Percentiles rank a stretch among this genome's conserved stretches.
phyloP scores from a whole-genome alignment of 2,113 vertebrate species.

The Conger conger region DNA sequence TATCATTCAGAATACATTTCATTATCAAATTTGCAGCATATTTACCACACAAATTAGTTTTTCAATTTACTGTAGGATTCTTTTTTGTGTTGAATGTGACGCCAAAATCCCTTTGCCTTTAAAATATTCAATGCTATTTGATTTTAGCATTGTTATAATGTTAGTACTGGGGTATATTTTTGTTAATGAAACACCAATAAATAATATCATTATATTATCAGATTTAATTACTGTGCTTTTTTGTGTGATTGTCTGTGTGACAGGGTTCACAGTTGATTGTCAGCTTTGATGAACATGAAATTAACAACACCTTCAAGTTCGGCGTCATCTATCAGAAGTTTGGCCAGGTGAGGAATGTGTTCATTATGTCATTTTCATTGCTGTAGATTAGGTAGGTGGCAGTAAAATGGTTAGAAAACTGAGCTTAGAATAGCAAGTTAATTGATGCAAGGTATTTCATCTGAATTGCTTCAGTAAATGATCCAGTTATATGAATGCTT shows the following conservation, averaged over 20 bases:
- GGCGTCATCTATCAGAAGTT: conserved; percentile 90
- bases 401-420: no score
- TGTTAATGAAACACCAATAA: background rate
- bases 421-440: no score
- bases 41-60: background rate
- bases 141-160: background rate
- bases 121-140: background rate
- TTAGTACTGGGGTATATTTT: background rate
- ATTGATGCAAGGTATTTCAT: no score
- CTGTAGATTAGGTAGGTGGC: no score
- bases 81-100: no score
- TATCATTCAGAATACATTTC: background rate
- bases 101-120: background rate
- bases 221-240: background rate
- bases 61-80: background rate
- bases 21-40: background rate
- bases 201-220: background rate
- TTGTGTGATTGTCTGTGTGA: conserved; percentile 30
- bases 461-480: no score
- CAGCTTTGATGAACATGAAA: conserved; percentile 89
- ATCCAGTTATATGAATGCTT: no score
- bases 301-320: conserved; percentile 95
- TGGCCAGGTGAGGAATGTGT: conserved; percentile 83
- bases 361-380: no score
- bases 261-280: conserved; percentile 94